Evolutionary conservation across 2,888 invertebrate species (phyloP).

Genomic region (Ectemnius lituratus): DNA sequence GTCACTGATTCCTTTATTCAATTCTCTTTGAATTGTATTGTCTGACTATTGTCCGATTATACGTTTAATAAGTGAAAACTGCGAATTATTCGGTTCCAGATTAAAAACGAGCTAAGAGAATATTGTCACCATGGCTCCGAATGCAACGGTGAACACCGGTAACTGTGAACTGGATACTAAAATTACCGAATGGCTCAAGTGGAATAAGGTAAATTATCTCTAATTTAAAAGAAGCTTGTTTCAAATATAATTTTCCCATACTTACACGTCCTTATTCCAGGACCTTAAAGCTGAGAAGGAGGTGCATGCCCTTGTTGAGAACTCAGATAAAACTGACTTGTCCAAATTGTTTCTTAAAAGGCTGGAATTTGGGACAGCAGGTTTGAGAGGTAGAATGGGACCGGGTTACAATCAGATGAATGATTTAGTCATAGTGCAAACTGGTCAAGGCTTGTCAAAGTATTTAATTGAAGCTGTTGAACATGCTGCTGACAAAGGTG

Average conservation of each 20-base stretch:
- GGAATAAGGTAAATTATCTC: slow-evolving; percentile 82
- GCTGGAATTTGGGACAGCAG: slow-evolving; percentile 94
- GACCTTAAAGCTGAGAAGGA: slow-evolving; percentile 84
- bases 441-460: slow-evolving; percentile 91
- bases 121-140: slow-evolving; percentile 36
- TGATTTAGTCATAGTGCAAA: slow-evolving; percentile 96
- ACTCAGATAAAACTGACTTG: slow-evolving; percentile 81
- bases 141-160: slow-evolving; percentile 76
- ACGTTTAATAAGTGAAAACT: too few species aligned
- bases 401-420: slow-evolving; percentile 97
- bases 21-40: too few species aligned
- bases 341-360: slow-evolving; percentile 84
- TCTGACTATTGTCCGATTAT: too few species aligned
- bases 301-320: slow-evolving; percentile 81
- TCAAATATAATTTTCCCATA: neutral
- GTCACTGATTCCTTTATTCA: too few species aligned
- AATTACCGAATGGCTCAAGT: slow-evolving; percentile 85
- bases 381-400: slow-evolving; percentile 94
- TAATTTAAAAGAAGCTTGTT: neutral
- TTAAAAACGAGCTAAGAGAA: neutral
- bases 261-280: slow-evolving; percentile 68
- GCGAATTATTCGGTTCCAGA: too few species aligned
- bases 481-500: slow-evolving; percentile 82
- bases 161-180: slow-evolving; percentile 82
- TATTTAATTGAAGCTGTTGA: slow-evolving; percentile 84